Percentiles rank a stretch among this genome's conserved stretches.
These are phyloP conservation scores for Ellobium chinense DNA, from an alignment of 2,888 invertebrate species.

Conservation along the genomic window DNA sequence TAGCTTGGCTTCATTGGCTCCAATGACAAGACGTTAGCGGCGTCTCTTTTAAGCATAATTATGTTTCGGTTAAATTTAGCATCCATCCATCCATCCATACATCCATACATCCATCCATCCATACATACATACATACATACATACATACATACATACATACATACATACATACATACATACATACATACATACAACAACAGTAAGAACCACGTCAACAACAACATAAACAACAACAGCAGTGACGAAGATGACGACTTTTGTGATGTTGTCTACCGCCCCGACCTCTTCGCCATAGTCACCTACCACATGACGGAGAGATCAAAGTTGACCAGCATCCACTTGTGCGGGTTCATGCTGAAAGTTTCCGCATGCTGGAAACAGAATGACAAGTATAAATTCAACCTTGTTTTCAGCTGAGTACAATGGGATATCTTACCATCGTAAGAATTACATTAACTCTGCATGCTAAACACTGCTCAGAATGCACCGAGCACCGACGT, in stretches of 20 bases:
- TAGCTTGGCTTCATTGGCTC: too few relatives aligned
- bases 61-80: too few relatives aligned
- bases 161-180: neutral
- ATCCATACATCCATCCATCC: neutral
- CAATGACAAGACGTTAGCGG: too few relatives aligned
- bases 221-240: neutral
- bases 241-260: neutral
- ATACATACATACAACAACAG: neutral
- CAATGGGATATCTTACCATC: too few relatives aligned
- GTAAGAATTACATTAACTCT: too few relatives aligned
- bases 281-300: too few relatives aligned
- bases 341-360: conserved; percentile 97
- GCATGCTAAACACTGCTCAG: too few relatives aligned
- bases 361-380: conserved; percentile 88
- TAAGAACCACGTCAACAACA: neutral
- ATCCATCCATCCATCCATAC: neutral
- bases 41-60: too few relatives aligned
- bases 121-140: neutral
- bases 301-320: conserved; percentile 99
- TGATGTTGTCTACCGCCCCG: neutral
- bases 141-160: neutral
- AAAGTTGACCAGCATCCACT: conserved; percentile 98
- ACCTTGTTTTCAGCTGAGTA: too few relatives aligned
- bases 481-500: too few relatives aligned
- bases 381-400: too few relatives aligned